phyloP scores from a whole-genome alignment of 2,797 vertebrate species.

The Centropyge bicolor region DNA sequence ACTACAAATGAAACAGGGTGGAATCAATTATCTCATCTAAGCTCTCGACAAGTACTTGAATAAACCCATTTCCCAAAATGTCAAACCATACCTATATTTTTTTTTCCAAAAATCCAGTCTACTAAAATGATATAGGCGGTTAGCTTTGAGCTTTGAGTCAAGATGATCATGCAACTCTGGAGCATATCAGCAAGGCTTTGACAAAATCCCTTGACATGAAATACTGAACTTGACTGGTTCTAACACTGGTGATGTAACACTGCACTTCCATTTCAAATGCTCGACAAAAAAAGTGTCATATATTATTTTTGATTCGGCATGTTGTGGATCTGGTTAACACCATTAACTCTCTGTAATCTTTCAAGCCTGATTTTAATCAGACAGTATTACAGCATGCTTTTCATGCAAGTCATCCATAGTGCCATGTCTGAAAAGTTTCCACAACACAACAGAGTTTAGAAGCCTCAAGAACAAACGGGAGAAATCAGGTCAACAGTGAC shows the following conservation, averaged over 20 bases:
- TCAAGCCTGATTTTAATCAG: conserved; percentile 12
- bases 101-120: neutral
- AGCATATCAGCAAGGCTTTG: neutral
- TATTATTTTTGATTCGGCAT: neutral
- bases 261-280: neutral
- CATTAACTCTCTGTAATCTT: neutral
- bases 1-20: neutral
- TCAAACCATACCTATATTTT: neutral
- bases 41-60: neutral
- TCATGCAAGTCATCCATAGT: conserved; percentile 63
- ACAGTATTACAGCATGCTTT: conserved; percentile 66
- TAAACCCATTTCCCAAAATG: neutral
- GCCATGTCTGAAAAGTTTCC: conserved; percentile 67
- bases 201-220: neutral
- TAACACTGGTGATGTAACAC: neutral
- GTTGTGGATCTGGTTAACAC: conserved; percentile 1
- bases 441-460: conserved; percentile 51
- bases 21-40: neutral
- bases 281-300: neutral
- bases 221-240: neutral
- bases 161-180: neutral
- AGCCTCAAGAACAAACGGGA: conserved; percentile 3
- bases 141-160: neutral
- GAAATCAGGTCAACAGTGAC: conserved; percentile 24
- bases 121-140: neutral